These are phyloP conservation scores for Lucilia sericata DNA, from an alignment of 1,140 invertebrate genomes.

Conservation along the genomic window DNA sequence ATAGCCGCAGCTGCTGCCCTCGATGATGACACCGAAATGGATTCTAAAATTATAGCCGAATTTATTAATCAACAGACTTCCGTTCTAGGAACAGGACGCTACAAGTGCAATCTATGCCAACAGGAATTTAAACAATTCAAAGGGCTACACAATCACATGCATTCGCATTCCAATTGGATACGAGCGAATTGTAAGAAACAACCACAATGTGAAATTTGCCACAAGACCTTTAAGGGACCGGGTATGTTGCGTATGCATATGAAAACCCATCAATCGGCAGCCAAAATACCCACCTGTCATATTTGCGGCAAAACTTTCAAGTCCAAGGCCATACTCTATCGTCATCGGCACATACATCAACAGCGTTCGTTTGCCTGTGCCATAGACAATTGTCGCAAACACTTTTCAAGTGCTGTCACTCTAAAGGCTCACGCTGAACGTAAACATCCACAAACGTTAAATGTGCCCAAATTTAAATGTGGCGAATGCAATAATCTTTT, in stretches of 20 bases:
- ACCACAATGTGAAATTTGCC: constrained; percentile 72
- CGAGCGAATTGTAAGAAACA: constrained; percentile 74
- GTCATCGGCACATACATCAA: constrained; percentile 73
- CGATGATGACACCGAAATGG: constrained; percentile 62
- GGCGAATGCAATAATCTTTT: constrained; percentile 60
- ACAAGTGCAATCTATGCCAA: constrained; percentile 73
- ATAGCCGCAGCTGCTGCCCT: constrained; percentile 58
- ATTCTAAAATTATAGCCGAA: constrained; percentile 63
- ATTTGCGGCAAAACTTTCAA: constrained; percentile 72
- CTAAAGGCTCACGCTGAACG: constrained; percentile 61
- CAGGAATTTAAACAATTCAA: constrained; percentile 73
- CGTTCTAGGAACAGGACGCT: constrained; percentile 67
- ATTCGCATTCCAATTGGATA: constrained; percentile 73
- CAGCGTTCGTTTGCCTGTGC: constrained; percentile 63
- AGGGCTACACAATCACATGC: constrained; percentile 73
- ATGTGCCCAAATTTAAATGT: constrained; percentile 56
- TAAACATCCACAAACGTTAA: constrained; percentile 56
- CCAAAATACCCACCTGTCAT: constrained; percentile 71
- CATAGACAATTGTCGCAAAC: constrained; percentile 63
- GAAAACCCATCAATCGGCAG: constrained; percentile 72
- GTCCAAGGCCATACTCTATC: constrained; percentile 71
- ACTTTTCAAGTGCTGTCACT: constrained; percentile 61
- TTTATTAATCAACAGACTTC: constrained; percentile 64
- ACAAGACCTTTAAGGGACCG: constrained; percentile 72
- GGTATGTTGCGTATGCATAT: constrained; percentile 75